Conservation (phyloP, 2,797 vertebrate genomes). For the Chelonia mydas region DNA sequence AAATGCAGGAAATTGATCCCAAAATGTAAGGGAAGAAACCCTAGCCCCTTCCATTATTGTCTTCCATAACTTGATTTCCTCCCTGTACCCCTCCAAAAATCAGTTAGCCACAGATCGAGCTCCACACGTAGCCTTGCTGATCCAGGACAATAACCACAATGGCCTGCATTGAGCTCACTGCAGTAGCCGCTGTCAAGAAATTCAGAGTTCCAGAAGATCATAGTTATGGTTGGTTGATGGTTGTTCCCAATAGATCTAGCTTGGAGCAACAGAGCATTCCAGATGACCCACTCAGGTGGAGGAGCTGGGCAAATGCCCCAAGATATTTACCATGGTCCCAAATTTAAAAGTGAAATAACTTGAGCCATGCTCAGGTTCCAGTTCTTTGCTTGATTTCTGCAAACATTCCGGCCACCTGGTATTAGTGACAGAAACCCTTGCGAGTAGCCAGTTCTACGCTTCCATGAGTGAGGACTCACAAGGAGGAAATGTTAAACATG, state of each 20-base stretch:
- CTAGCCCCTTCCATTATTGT: background rate
- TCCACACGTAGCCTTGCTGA: fast-evolving
- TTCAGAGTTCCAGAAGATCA: background rate
- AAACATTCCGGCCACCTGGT: background rate
- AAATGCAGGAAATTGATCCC: background rate
- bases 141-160: background rate
- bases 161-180: background rate
- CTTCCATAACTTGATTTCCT: background rate
- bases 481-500: background rate
- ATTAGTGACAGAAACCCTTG: background rate
- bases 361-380: background rate
- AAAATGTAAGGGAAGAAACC: background rate
- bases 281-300: background rate
- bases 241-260: background rate
- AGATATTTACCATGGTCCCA: background rate
- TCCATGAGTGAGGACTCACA: background rate
- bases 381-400: background rate
- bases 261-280: background rate
- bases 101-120: background rate
- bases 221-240: background rate
- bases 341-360: background rate
- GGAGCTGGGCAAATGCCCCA: background rate
- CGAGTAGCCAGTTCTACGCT: too few species aligned
- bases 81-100: background rate
- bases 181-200: fast-evolving